These are phyloP conservation scores for Eilema griseolum DNA, from an alignment of 2,888 invertebrate species.

Conservation along the genomic window DNA sequence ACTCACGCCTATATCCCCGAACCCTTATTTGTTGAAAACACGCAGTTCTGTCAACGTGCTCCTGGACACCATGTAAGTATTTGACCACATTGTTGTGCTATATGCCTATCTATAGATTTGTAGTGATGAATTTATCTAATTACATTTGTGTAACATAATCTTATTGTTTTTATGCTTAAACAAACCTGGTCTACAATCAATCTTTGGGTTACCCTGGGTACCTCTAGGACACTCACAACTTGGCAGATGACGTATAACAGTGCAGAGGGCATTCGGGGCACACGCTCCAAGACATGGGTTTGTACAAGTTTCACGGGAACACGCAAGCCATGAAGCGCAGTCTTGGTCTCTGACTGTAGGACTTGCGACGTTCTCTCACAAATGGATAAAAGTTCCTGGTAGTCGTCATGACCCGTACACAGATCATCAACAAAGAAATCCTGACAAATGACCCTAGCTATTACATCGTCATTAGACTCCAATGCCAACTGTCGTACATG, in stretches of 20 bases:
- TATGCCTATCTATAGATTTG: neutral
- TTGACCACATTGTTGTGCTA: constrained; percentile 15
- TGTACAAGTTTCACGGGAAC: constrained; percentile 92
- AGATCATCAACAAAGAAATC: no score
- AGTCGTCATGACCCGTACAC: no score
- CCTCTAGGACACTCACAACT: constrained; percentile 94
- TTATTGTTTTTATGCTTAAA: no score
- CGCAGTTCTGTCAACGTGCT: constrained; percentile 96
- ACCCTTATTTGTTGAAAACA: constrained; percentile 63
- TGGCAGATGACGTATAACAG: constrained; percentile 91
- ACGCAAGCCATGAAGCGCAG: constrained; percentile 93
- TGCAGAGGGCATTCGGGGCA: constrained; percentile 92
- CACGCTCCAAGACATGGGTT: constrained; percentile 95
- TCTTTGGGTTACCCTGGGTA: constrained; percentile 92
- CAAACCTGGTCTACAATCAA: constrained; percentile 88
- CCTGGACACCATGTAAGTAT: constrained; percentile 96
- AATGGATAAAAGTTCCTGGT: no score
- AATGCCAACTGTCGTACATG: no score
- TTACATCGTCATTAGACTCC: no score
- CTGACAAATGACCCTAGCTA: no score
- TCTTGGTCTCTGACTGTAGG: no score
- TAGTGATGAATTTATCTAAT: no score
- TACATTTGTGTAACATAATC: no score
- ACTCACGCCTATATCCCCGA: no score
- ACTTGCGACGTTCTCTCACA: no score